These are phyloP conservation scores for Urosaurus nigricauda DNA, from an alignment of 2,797 vertebrate genomes.

Conservation along the genomic window DNA sequence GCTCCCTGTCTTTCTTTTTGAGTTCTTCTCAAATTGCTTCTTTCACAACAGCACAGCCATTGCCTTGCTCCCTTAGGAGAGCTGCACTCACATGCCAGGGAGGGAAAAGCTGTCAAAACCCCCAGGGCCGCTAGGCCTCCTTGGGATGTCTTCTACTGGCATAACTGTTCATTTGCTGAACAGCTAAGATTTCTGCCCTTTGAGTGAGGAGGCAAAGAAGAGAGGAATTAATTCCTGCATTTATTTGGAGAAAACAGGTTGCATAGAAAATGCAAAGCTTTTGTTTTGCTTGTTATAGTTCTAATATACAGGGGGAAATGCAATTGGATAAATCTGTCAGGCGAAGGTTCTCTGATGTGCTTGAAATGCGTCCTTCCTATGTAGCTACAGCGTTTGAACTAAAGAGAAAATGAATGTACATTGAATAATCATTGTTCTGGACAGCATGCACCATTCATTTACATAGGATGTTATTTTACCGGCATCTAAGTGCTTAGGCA, in stretches of 20 bases:
- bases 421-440: not conserved
- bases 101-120: not conserved
- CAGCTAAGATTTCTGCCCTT: slow-evolving; percentile 8
- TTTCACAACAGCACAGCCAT: slow-evolving; percentile 8
- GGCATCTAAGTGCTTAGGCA: slow-evolving; percentile 36
- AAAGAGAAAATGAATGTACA: slow-evolving; percentile 34
- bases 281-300: not conserved
- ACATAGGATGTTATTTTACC: slow-evolving; percentile 37
- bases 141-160: not conserved
- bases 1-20: not conserved
- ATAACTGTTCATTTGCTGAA: not conserved
- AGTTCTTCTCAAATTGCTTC: not conserved
- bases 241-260: not conserved
- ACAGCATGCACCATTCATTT: slow-evolving; percentile 35
- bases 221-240: not conserved
- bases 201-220: not conserved
- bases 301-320: slow-evolving; percentile 1
- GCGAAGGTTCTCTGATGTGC: not conserved
- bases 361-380: slow-evolving; percentile 1
- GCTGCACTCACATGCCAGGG: not conserved
- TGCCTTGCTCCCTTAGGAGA: not conserved
- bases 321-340: not conserved
- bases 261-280: not conserved
- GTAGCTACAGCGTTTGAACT: not conserved
- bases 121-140: not conserved